A percentile compares a stretch with the other conserved stretches of the same genome.
These are phyloP conservation scores for Apodemus speciosus DNA, from an alignment of 2,113 vertebrate species.

Conservation along the genomic window DNA sequence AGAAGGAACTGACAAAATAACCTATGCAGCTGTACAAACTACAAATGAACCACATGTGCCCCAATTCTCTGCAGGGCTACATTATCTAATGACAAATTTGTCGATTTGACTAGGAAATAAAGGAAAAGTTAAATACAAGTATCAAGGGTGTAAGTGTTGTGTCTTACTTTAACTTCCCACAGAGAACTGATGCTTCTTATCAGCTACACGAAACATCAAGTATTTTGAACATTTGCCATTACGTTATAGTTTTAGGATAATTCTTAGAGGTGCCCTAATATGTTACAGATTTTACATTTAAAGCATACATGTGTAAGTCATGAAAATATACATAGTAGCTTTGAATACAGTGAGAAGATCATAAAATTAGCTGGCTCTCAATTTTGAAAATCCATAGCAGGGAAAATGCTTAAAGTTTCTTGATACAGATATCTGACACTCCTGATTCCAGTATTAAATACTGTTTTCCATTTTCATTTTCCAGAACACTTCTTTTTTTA, in stretches of 20 bases:
- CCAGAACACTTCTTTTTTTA: not conserved
- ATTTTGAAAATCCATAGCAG: constrained; percentile 36
- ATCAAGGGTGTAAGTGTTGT: not conserved
- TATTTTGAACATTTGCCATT: constrained; percentile 60
- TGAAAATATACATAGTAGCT: not conserved
- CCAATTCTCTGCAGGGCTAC: constrained; percentile 37
- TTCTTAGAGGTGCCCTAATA: not conserved
- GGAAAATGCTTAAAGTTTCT: constrained; percentile 8
- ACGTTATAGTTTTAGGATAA: not conserved
- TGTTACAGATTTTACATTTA: constrained; percentile 56
- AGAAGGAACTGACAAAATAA: constrained; percentile 10
- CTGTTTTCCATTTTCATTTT: not conserved
- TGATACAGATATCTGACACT: constrained; percentile 42
- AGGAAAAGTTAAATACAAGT: not conserved
- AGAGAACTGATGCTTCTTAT: constrained; percentile 16
- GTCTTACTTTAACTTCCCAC: not conserved
- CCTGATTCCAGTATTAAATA: constrained; percentile 38
- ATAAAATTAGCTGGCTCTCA: constrained; percentile 61
- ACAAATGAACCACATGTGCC: not conserved
- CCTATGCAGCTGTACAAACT: not conserved
- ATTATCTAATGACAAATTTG: constrained; percentile 37
- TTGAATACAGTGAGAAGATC: not conserved
- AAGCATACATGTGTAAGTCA: not conserved
- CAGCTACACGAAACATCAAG: constrained; percentile 29
- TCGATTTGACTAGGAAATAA: constrained; percentile 24